These are phyloP conservation scores for Sula dactylatra DNA, from an alignment of 2,113 vertebrate genomes.

Conservation along the genomic window DNA sequence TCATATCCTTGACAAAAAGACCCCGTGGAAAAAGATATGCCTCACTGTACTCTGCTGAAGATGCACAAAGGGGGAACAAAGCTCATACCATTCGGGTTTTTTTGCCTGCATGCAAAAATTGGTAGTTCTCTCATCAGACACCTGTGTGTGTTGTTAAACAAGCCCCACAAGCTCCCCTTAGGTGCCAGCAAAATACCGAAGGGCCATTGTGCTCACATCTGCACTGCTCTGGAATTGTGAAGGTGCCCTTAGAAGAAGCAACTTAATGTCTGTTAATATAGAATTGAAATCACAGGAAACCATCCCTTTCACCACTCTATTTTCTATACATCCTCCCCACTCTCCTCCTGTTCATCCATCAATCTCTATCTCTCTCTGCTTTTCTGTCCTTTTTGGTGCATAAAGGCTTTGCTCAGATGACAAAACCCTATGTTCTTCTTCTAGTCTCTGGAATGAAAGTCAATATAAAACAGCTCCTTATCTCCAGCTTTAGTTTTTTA, in stretches of 20 bases:
- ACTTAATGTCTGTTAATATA: not conserved
- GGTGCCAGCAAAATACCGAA: slow-evolving; percentile 8
- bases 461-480: slow-evolving; percentile 29
- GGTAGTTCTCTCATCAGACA: not conserved
- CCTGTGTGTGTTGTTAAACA: not conserved
- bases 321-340: not conserved
- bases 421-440: not conserved
- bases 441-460: slow-evolving; percentile 30
- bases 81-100: not conserved
- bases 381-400: not conserved
- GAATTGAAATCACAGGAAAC: not conserved
- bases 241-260: not conserved
- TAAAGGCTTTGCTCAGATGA: not conserved
- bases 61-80: not conserved
- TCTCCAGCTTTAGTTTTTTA: not conserved
- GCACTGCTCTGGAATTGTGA: not conserved
- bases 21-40: not conserved
- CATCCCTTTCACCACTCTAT: not conserved
- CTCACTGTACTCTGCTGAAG: not conserved
- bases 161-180: not conserved
- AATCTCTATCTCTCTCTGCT: not conserved
- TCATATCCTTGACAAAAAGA: not conserved
- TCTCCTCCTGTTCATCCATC: not conserved
- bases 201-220: not conserved
- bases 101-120: not conserved